These are phyloP conservation scores for Etheostoma cragini DNA, from an alignment of 2,113 vertebrate species.

Conservation along the genomic window DNA sequence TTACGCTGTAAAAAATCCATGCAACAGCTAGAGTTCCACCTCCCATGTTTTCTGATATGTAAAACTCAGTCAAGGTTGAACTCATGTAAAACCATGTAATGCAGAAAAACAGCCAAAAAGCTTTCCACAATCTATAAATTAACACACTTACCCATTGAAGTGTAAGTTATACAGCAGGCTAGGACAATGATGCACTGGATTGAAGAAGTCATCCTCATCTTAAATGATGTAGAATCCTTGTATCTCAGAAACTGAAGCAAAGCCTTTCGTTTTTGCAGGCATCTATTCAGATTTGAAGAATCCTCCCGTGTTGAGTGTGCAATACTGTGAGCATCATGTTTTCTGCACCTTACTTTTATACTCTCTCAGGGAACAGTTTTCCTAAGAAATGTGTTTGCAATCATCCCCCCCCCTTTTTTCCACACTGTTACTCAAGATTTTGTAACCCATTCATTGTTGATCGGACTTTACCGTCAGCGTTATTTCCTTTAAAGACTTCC, in stretches of 20 bases:
- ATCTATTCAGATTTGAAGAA: not conserved
- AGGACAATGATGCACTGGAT: slow-evolving; percentile 36
- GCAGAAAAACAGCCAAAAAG: not conserved
- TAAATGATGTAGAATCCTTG: not conserved
- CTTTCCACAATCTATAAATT: not conserved
- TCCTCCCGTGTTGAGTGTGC: not conserved
- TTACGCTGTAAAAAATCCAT: not conserved
- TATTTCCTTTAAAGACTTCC: not conserved
- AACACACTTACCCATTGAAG: slow-evolving; percentile 15
- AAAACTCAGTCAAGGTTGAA: not conserved
- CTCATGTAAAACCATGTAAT: not conserved
- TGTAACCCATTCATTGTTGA: not conserved
- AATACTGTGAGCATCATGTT: not conserved
- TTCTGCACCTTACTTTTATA: slow-evolving; percentile 3
- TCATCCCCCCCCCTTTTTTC: no score
- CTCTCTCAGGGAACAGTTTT: accelerated
- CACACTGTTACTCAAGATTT: no score
- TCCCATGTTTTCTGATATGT: not conserved
- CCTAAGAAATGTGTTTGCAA: not conserved
- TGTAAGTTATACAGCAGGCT: slow-evolving; percentile 1
- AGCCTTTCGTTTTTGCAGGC: not conserved
- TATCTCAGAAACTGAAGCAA: not conserved
- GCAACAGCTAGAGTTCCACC: accelerated
- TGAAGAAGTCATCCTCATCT: slow-evolving; percentile 35
- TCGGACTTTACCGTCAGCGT: accelerated